Evolutionary conservation across 2,888 invertebrate species (phyloP).

Genomic region (Nematopogon swammerdamellus): DNA sequence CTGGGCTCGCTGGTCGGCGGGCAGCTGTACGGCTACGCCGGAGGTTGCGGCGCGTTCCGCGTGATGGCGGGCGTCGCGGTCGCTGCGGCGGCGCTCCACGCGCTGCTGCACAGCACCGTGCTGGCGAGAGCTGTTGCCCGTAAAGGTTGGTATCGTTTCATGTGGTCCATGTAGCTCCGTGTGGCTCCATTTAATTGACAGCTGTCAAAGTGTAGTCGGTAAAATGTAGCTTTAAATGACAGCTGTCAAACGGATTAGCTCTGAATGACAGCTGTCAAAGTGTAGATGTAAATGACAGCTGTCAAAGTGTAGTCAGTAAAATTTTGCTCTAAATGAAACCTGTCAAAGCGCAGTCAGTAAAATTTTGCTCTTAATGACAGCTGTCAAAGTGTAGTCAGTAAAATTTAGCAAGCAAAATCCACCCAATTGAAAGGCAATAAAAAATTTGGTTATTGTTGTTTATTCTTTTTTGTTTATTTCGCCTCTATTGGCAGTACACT

Average conservation of each 20-base stretch:
- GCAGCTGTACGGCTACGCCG: conserved; percentile 60
- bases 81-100: conserved; percentile 22
- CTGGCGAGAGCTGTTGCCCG: neutral
- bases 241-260: neutral
- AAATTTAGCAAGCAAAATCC: no score
- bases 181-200: neutral
- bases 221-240: neutral
- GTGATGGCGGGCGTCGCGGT: conserved; percentile 24
- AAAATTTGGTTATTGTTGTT: no score
- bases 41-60: conserved; percentile 50
- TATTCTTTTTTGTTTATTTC: neutral
- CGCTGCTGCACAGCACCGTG: conserved; percentile 7
- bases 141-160: neutral
- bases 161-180: neutral
- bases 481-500: no score
- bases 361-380: no score
- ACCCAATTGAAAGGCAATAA: no score
- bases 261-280: no score
- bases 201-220: neutral
- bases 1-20: conserved; percentile 75
- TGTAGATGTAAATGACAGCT: no score
- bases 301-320: no score
- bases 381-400: no score
- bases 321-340: no score
- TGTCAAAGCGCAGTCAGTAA: no score